Evolutionary conservation across 2,888 invertebrate genomes (phyloP).

Genomic region (Actias luna): DNA sequence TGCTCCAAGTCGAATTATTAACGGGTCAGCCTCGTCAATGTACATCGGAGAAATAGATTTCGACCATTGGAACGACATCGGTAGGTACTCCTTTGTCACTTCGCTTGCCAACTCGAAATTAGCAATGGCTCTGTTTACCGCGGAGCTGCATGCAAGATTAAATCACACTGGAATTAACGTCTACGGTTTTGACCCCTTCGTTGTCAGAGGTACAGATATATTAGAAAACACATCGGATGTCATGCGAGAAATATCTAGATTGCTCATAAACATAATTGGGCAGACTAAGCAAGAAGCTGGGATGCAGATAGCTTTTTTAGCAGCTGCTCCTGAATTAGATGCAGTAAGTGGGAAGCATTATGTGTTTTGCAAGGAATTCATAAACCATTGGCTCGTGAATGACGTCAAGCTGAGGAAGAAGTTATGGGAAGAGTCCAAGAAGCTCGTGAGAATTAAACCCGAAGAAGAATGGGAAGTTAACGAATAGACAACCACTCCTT

Average conservation of each 20-base stretch:
- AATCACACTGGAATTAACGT: constrained; percentile 83
- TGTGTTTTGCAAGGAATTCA: constrained; percentile 58
- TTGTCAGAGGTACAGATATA: constrained; percentile 60
- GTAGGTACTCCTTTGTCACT: constrained; percentile 48
- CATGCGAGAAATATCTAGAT: constrained; percentile 39
- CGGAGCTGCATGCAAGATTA: constrained; percentile 79
- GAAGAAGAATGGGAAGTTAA: constrained; percentile 58
- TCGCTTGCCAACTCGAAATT: constrained; percentile 77
- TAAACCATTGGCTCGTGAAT: constrained; percentile 55
- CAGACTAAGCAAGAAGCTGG: constrained; percentile 62
- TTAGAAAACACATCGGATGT: constrained; percentile 46
- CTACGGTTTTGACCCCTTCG: constrained; percentile 83
- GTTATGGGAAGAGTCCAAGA: constrained; percentile 62
- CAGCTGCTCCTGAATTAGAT: constrained; percentile 51
- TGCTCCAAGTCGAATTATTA: constrained; percentile 83
- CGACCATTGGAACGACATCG: constrained; percentile 62
- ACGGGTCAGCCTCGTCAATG: constrained; percentile 84
- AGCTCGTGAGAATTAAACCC: constrained; percentile 49
- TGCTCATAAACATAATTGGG: constrained; percentile 55
- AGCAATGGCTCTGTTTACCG: constrained; percentile 83
- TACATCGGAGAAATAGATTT: constrained; percentile 65
- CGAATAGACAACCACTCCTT: neutral
- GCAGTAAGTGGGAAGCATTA: constrained; percentile 56
- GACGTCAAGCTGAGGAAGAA: constrained; percentile 45
- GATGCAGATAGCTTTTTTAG: constrained; percentile 55